A percentile compares a stretch with the other conserved stretches of the same genome.
Conservation (phyloP, 2,888 invertebrate genomes). For the Drosophila tanythrix region DNA sequence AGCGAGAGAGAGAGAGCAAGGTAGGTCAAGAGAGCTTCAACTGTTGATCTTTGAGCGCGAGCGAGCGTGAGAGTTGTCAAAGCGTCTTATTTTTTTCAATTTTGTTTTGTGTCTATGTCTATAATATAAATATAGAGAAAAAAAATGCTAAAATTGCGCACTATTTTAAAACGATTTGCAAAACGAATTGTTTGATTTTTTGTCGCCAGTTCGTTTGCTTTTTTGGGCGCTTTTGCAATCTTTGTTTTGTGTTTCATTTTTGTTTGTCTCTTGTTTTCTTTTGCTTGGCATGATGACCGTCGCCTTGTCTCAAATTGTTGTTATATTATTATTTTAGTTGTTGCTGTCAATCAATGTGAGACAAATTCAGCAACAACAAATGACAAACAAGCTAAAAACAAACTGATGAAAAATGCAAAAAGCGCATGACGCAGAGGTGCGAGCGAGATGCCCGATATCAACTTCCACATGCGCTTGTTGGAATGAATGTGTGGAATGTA, state of each 20-base stretch:
- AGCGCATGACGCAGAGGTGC: conserved; percentile 13
- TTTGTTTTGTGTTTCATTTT: conserved; percentile 18
- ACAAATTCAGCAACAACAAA: conserved; percentile 39
- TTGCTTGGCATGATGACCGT: conserved; percentile 60
- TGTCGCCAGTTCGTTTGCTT: conserved; percentile 28
- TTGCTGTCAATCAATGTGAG: conserved; percentile 72
- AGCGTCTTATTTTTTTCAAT: conserved; percentile 35
- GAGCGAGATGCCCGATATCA: conserved; percentile 1
- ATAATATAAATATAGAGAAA: conserved; percentile 67
- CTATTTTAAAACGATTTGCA: conserved; percentile 80
- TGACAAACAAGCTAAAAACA: conserved; percentile 4
- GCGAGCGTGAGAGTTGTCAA: conserved; percentile 39
- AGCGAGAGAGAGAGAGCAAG: conserved; percentile 16
- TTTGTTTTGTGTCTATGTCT: conserved; percentile 24
- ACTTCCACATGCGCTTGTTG: conserved; percentile 18
- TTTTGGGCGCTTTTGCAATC: conserved; percentile 21
- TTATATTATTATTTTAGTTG: conserved; percentile 59
- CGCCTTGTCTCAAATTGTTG: conserved; percentile 66
- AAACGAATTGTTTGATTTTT: conserved; percentile 52
- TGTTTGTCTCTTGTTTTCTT: conserved; percentile 35
- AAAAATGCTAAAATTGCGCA: conserved; percentile 74
- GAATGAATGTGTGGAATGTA: neutral
- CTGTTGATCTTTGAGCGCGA: conserved; percentile 34
- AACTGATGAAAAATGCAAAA: conserved; percentile 24
- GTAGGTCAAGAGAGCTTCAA: conserved; percentile 6